These are phyloP conservation scores for Dinothrombium tinctorium DNA, from an alignment of 1,140 invertebrate species.

Conservation along the genomic window DNA sequence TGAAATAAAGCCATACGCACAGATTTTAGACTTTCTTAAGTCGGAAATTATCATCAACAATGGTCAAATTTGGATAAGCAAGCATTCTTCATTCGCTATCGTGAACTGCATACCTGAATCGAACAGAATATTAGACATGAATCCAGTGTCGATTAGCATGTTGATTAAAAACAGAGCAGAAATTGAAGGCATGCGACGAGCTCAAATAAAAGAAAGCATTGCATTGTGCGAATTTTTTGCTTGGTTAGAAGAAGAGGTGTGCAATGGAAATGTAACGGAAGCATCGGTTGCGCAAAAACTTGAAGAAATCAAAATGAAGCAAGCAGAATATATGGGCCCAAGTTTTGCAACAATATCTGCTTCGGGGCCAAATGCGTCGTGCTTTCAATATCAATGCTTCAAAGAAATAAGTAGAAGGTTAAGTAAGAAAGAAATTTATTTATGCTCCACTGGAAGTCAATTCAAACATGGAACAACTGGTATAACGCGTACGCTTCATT, in stretches of 20 bases:
- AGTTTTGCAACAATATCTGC: slow-evolving; percentile 85
- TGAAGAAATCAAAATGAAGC: slow-evolving; percentile 47
- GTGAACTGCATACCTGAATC: slow-evolving; percentile 30
- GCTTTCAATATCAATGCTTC: slow-evolving; percentile 71
- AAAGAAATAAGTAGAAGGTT: slow-evolving; percentile 43
- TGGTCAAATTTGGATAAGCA: slow-evolving; percentile 33
- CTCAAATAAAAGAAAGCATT: slow-evolving; percentile 65
- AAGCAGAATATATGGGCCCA: slow-evolving; percentile 52
- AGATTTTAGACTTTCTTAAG: too few species aligned
- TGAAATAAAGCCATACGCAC: too few species aligned
- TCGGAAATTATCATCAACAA: too few species aligned
- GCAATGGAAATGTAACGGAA: slow-evolving; percentile 46
- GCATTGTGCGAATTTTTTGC: slow-evolving; percentile 72
- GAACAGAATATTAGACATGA: slow-evolving; percentile 11
- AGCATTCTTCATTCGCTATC: slow-evolving; percentile 39
- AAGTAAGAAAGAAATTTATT: slow-evolving; percentile 44
- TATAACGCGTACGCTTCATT: slow-evolving; percentile 73
- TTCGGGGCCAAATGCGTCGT: slow-evolving; percentile 64
- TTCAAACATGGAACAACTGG: slow-evolving; percentile 81
- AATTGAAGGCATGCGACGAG: slow-evolving; percentile 52
- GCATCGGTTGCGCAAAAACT: slow-evolving; percentile 56
- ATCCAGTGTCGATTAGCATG: slow-evolving; percentile 44
- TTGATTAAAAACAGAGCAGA: slow-evolving; percentile 72
- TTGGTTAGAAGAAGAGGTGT: slow-evolving; percentile 58
- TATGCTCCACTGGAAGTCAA: slow-evolving; percentile 73